phyloP scores from a whole-genome alignment of 2,797 vertebrate genomes.

The Coregonus sp. region DNA sequence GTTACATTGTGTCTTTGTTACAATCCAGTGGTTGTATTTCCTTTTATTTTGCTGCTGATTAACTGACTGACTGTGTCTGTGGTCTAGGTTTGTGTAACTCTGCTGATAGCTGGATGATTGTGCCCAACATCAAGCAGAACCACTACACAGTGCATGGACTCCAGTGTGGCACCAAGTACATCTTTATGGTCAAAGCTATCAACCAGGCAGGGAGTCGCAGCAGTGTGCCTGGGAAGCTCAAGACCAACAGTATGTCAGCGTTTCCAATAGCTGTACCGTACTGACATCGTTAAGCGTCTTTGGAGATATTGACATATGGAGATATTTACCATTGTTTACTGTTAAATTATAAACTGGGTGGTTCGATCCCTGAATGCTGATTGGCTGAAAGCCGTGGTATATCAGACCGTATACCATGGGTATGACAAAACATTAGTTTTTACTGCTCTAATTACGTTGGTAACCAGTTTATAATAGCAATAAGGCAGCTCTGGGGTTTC shows the following conservation, averaged over 20 bases:
- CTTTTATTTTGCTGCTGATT: no score
- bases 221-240: constrained; percentile 93
- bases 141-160: constrained; percentile 98
- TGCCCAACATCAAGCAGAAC: constrained; percentile 98
- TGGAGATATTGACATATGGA: background rate
- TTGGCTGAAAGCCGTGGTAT: no score
- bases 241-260: constrained; percentile 93
- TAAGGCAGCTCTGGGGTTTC: no score
- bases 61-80: constrained; percentile 32
- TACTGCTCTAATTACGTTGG: no score
- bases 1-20: background rate
- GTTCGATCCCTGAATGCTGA: no score
- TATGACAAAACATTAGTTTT: no score
- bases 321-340: background rate
- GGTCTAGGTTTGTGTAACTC: constrained; percentile 94
- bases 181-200: constrained; percentile 97
- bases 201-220: constrained; percentile 96
- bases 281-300: background rate
- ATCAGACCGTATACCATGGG: no score
- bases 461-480: no score
- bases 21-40: background rate
- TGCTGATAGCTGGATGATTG: constrained; percentile 99
- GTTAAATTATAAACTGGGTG: background rate
- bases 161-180: constrained; percentile 96
- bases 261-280: background rate